phyloP scores from a whole-genome alignment of 2,113 vertebrate species.

The Orycteropus afer region DNA sequence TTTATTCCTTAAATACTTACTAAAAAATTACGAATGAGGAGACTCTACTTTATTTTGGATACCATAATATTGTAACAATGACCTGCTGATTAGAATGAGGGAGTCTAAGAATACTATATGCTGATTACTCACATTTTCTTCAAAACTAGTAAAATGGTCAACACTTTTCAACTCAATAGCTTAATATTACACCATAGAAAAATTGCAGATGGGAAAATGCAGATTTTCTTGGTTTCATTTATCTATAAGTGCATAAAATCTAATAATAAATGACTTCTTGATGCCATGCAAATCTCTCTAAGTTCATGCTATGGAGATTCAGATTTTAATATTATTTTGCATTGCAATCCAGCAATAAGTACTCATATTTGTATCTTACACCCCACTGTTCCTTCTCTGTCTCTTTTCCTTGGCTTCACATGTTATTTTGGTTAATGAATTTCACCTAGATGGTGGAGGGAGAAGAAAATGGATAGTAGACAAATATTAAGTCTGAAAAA shows the following conservation, averaged over 20 bases:
- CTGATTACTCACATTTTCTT: conserved; percentile 69
- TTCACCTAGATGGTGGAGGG: neutral
- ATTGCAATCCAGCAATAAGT: neutral
- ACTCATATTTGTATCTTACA: conserved; percentile 37
- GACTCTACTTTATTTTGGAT: conserved; percentile 59
- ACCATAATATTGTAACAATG: conserved; percentile 71
- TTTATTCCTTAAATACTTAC: conserved; percentile 86
- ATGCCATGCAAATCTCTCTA: conserved; percentile 64
- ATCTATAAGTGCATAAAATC: conserved; percentile 67
- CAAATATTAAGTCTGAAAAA: conserved; percentile 33
- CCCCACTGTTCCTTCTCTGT: neutral
- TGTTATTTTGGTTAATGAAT: conserved; percentile 61
- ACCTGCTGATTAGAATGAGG: conserved; percentile 67
- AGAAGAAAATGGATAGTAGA: neutral
- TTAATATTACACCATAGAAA: conserved; percentile 59
- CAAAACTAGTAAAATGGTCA: conserved; percentile 63
- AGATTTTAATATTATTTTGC: conserved; percentile 67
- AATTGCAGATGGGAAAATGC: conserved; percentile 65
- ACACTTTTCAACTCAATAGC: conserved; percentile 55
- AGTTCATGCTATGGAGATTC: conserved; percentile 49
- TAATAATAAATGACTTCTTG: conserved; percentile 69
- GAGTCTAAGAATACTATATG: conserved; percentile 49
- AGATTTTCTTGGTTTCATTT: conserved; percentile 66
- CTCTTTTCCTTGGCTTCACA: neutral
- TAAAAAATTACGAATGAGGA: conserved; percentile 75